Evolutionary conservation across 2,113 vertebrate genomes (phyloP).

Genomic region (Amazona vittata): DNA sequence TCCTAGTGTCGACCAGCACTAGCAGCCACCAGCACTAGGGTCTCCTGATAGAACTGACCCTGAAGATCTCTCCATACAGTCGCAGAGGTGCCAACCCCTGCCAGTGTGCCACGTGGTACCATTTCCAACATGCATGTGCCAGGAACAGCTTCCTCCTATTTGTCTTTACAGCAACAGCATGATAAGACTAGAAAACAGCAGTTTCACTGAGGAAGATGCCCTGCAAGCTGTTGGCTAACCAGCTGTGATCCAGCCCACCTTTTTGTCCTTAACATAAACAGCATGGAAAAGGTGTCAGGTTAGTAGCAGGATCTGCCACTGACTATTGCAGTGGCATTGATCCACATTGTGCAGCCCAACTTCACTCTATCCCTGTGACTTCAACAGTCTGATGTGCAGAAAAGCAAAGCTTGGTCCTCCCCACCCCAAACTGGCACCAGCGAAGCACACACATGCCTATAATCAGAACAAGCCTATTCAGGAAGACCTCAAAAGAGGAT

Average conservation of each 20-base stretch:
- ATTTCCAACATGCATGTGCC: background rate
- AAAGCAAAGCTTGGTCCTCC: background rate
- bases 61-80: background rate
- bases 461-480: background rate
- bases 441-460: rapidly evolving
- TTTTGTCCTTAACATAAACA: background rate
- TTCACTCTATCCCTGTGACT: background rate
- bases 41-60: background rate
- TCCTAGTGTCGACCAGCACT: background rate
- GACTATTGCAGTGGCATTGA: background rate
- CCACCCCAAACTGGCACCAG: background rate
- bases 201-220: background rate
- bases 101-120: background rate
- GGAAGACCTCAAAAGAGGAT: background rate
- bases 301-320: background rate
- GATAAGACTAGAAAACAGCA: background rate
- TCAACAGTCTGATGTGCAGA: background rate
- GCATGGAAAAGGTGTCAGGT: background rate
- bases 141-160: background rate
- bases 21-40: background rate
- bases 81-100: background rate
- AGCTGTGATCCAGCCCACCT: background rate
- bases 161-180: background rate
- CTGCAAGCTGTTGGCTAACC: too few relatives aligned
- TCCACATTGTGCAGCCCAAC: too few relatives aligned